phyloP scores from a whole-genome alignment of 2,113 vertebrate genomes.

The Entosphenus tridentatus region DNA sequence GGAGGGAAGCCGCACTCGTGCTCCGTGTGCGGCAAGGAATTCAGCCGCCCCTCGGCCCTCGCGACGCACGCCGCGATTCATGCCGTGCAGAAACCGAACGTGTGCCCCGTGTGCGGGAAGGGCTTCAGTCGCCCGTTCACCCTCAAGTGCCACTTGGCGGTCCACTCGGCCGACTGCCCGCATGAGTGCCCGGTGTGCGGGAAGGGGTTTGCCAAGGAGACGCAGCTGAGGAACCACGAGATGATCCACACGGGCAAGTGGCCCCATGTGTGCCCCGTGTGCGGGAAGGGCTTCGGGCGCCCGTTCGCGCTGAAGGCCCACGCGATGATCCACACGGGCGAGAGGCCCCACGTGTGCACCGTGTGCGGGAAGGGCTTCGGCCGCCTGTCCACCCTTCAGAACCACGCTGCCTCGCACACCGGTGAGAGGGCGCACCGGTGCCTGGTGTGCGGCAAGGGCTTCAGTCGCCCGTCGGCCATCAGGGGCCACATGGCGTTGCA shows the following conservation, averaged over 20 bases:
- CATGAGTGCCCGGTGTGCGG: not conserved
- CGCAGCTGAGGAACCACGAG: slow-evolving; percentile 4
- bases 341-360: not conserved
- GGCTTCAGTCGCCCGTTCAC: not conserved
- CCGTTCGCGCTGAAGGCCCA: not conserved
- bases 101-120: not conserved
- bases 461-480: not conserved
- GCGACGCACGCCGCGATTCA: too few relatives aligned
- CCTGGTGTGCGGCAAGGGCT: slow-evolving; percentile 1
- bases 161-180: not conserved
- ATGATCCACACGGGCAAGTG: slow-evolving; percentile 1
- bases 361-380: slow-evolving; percentile 2
- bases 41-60: not conserved
- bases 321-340: not conserved
- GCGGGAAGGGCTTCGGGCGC: slow-evolving; percentile 3
- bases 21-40: slow-evolving; percentile 14
- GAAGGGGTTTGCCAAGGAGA: slow-evolving; percentile 1
- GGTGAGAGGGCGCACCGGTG: not conserved
- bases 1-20: slow-evolving; percentile 27
- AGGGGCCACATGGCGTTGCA: not conserved
- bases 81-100: not conserved
- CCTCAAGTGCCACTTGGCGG: not conserved
- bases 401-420: not conserved
- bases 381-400: slow-evolving; percentile 8
- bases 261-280: not conserved